Conservation (phyloP, 2,113 vertebrate genomes). For the Cisticola juncidis region DNA sequence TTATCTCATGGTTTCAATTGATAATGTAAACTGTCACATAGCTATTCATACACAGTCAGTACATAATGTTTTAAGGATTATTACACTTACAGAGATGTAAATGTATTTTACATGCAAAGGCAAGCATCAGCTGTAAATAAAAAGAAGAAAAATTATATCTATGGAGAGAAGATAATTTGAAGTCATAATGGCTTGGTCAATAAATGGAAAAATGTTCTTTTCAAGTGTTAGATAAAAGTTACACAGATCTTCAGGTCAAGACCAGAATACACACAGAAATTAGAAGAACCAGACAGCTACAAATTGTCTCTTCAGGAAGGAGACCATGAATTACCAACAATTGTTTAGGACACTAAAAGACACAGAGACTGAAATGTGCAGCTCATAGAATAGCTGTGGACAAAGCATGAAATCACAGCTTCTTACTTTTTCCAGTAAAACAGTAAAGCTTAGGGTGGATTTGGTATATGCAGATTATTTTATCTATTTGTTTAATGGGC, state of each 20-base stretch:
- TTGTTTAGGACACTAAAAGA: neutral
- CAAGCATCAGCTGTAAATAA: neutral
- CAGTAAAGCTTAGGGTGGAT: neutral
- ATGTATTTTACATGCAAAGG: neutral
- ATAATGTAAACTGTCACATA: neutral
- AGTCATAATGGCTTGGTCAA: neutral
- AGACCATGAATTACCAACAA: neutral
- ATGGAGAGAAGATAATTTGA: neutral
- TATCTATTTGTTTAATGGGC: neutral
- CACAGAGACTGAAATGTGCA: neutral
- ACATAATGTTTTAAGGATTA: neutral
- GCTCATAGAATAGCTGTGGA: neutral
- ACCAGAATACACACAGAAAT: neutral
- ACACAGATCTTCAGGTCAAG: neutral
- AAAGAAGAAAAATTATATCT: neutral
- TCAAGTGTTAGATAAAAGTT: neutral
- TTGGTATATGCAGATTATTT: neutral
- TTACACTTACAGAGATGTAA: neutral
- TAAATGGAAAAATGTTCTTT: neutral
- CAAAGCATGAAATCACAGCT: neutral
- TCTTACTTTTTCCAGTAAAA: neutral
- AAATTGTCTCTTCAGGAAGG: neutral
- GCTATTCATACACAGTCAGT: neutral
- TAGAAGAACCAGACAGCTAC: neutral
- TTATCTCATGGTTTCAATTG: neutral